Evolutionary conservation across 2,113 vertebrate species (phyloP).

Genomic region (Cololabis saira): DNA sequence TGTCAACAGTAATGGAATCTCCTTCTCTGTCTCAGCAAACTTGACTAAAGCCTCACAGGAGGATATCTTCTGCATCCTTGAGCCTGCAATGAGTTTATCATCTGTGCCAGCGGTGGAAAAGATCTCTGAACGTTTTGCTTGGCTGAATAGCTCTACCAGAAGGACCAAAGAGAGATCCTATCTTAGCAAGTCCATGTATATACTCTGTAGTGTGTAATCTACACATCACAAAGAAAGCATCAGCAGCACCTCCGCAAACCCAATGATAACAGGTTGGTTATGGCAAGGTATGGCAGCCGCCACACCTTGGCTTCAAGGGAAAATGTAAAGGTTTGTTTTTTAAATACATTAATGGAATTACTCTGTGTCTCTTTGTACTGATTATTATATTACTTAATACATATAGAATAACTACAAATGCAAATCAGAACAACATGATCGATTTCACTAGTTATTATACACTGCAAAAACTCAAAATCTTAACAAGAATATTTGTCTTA

Average conservation of each 20-base stretch:
- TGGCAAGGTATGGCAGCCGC: too few relatives aligned
- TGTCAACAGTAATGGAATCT: conserved; percentile 77
- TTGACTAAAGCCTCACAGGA: conserved; percentile 39
- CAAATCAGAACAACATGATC: too few relatives aligned
- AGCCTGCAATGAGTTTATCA: conserved; percentile 26
- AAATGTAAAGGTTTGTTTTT: too few relatives aligned
- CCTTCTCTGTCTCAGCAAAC: conserved; percentile 53
- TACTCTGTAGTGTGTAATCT: conserved; percentile 38
- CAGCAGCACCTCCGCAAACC: conserved; percentile 2
- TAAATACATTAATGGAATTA: too few relatives aligned
- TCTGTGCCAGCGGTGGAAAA: conserved; percentile 40
- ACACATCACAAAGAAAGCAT: conserved; percentile 30
- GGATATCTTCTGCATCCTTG: conserved; percentile 43
- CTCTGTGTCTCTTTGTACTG: too few relatives aligned
- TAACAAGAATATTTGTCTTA: too few relatives aligned
- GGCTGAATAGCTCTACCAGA: conserved; percentile 32
- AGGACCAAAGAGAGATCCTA: conserved; percentile 20
- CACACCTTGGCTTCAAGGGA: too few relatives aligned
- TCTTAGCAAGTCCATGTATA: conserved; percentile 29
- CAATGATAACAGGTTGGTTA: conserved; percentile 19
- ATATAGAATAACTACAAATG: too few relatives aligned
- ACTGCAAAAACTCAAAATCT: too few relatives aligned
- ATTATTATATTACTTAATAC: too few relatives aligned
- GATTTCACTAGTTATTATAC: too few relatives aligned
- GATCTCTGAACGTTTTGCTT: conserved; percentile 54